Base-by-base conservation (phyloP, 2,888 invertebrate genomes). In the Congeria kusceri region DNA sequence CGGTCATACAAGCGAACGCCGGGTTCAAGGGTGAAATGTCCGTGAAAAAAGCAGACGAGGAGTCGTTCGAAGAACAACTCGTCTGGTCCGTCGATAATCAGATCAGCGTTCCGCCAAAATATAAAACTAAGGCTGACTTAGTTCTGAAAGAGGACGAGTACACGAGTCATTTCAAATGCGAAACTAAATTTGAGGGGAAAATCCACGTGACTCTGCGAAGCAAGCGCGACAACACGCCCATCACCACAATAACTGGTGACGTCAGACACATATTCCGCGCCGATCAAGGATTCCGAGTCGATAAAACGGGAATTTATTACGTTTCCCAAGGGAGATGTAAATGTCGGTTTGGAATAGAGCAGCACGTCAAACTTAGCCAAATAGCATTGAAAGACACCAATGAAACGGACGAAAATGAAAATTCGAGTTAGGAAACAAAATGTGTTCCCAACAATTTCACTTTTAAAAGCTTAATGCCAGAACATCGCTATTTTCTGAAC, bases 301-400 rank as follows among this genome's bases (percentile, higher is more conserved):
- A 91, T 27, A 88, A 88, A 63, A 78, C 85, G 9, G 89, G 89
- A 0, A 80, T 84, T 13, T 86, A 80, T 57, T 90, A 89, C 80
- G 87, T 90, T 49, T 92, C 92, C 0, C 80, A 86, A 25, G 93
- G 93, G 2, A 84, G 86, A n/a, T 93, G 93, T 84, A 91, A 91
- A 77, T 94, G 93, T 88, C 86, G 92, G 39, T 94, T 91, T 82
- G 93, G 93, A 20, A 90, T 94, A 59, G 93, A 93, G 77, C 93
- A 94, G 79, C 91, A 92, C 67, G 92, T 94, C n/a, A 87, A 89
- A 59, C 88, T 93, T 56, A 91, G 89, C 59, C 92, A 93, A 72
- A 80, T 44, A 20, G 77, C 77, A 62, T 47, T 86, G 23, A 66
- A 72, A 29, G 75, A 77, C 11, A 39, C 62, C 7, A 23, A 23